Percentiles rank a stretch among this genome's conserved stretches.
phyloP scores from a whole-genome alignment of 2,888 invertebrate species.

The Temnothorax rugatulus region DNA sequence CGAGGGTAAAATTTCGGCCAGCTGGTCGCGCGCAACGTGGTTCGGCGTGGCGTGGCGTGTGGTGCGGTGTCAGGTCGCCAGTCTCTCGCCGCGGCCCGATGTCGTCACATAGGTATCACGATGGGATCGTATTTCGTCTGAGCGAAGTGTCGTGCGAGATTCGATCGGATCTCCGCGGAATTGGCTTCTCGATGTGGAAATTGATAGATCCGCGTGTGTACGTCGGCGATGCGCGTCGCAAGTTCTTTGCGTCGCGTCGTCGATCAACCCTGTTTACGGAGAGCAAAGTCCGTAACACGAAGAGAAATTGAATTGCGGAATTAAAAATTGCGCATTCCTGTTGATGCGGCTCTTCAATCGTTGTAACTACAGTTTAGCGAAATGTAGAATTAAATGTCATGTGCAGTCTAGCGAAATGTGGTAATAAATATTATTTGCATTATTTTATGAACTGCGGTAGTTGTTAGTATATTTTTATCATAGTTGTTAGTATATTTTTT shows the following conservation, averaged over 20 bases:
- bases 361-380: background rate
- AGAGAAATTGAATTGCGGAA: conserved; percentile 15
- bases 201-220: background rate
- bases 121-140: conserved; percentile 41
- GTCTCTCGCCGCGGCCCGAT: conserved; percentile 19
- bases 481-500: background rate
- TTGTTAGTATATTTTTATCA: background rate
- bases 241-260: background rate
- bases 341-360: background rate
- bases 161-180: conserved; percentile 8
- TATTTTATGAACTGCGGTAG: background rate
- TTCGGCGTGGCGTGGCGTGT: background rate
- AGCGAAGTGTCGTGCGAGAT: conserved; percentile 9
- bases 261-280: conserved; percentile 22
- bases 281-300: background rate
- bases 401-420: background rate
- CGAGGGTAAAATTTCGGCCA: conserved; percentile 39
- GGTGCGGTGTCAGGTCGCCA: conserved; percentile 1
- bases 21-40: conserved; percentile 23
- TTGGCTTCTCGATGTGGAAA: conserved; percentile 9
- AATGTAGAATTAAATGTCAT: background rate
- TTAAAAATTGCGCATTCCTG: background rate
- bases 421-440: background rate
- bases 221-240: background rate
- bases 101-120: conserved; percentile 42